Evolutionary conservation across 30 jellyfish, hydroid and myxozoan species (phyloP).

Genomic region (Rhopilema esculentum): DNA sequence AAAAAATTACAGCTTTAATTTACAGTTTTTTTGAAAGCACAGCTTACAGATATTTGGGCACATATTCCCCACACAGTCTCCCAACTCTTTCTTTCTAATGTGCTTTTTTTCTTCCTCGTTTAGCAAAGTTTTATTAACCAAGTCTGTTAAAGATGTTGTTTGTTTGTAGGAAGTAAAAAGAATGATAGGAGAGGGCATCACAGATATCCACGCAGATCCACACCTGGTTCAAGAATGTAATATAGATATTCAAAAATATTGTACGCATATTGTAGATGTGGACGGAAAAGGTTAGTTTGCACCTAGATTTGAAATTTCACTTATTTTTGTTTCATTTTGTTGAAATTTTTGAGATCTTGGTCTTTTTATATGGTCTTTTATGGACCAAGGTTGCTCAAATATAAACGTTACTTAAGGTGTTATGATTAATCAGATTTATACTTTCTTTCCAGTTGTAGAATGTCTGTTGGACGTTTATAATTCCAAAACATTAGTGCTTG

Average conservation of each 20-base stretch:
- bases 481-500: slow-evolving; percentile 82
- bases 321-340: neutral
- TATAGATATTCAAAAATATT: slow-evolving; percentile 73
- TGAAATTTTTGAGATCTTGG: neutral
- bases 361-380: neutral
- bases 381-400: too few relatives aligned
- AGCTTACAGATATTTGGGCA: neutral
- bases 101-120: neutral
- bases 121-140: neutral
- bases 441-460: slow-evolving; percentile 59
- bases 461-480: slow-evolving; percentile 89
- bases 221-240: slow-evolving; percentile 78
- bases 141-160: neutral
- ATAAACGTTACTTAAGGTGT: too few relatives aligned
- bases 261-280: slow-evolving; percentile 65
- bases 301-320: neutral
- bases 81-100: neutral
- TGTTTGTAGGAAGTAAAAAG: slow-evolving; percentile 78
- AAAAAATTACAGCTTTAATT: too few relatives aligned
- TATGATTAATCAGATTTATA: too few relatives aligned
- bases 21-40: neutral
- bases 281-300: slow-evolving; percentile 82
- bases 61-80: neutral
- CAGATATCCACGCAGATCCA: slow-evolving; percentile 93
- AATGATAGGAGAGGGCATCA: slow-evolving; percentile 78